Evolutionary conservation across 2,797 vertebrate species (phyloP), one percentile per base, ranked within the genome.

Genomic region (Trachurus trachurus): DNA sequence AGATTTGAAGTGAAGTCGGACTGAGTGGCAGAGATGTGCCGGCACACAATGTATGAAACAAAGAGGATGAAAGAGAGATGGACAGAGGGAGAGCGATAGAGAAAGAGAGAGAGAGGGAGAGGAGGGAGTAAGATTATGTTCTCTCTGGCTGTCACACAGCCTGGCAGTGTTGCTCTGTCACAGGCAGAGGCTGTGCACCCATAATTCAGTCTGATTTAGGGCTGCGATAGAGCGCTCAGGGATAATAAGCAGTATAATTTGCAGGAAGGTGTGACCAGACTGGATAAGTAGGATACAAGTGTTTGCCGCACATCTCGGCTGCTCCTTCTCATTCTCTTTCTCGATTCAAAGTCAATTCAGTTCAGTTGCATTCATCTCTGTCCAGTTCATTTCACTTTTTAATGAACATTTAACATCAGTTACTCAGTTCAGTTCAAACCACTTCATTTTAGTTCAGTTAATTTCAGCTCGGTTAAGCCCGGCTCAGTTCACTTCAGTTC

Each of bases 161-260:
- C 71, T 26, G 56, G 66, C 64, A 70, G 62, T 76, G 85, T 81
- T 87, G 87, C 78, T 81, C 21, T n/a, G 83, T 84, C 87, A 80
- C 76, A 78, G 78, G 70, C 80, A 60, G 80, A 83, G 78, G 81
- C 88, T 89, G 79, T 80, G 81, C 82, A 82, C 91, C 87, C 90
- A 92, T 92, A 90, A 92, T 92, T 91, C 88, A 88, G 86, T 81
- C 80, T 92, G 94, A 94, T 92, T 92, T 88, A 91, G 83, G 75
- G 83, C 85, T 58, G 81, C 21, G 85, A 92, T 93, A 83, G 80
- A 90, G 84, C 42, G 79, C 90, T 89, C 82, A 85, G 74, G 90
- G 87, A 89, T 92, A 94, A 94, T 94, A 94, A 94, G 91, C 89
- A 83, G 80, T 74, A 76, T 94, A 87, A 94, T 94, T 91, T 93